phyloP scores from a whole-genome alignment of 2,888 invertebrate species.

The Callyntrura sp. region DNA sequence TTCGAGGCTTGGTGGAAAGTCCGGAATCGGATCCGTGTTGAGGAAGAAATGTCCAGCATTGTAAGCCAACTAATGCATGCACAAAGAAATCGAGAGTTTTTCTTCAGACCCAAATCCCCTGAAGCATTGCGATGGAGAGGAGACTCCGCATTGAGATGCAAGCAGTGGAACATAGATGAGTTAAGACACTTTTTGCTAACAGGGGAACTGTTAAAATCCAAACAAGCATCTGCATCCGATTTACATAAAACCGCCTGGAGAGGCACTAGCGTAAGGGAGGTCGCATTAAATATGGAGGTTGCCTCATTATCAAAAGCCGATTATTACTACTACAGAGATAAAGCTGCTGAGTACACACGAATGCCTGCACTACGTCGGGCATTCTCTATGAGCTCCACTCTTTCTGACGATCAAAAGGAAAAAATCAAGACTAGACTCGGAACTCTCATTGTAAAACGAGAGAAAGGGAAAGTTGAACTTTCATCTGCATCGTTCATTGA shows the following conservation, averaged over 20 bases:
- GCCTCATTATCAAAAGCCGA: constrained; percentile 85
- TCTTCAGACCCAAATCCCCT: constrained; percentile 92
- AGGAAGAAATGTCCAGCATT: constrained; percentile 92
- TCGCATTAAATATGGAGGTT: constrained; percentile 90
- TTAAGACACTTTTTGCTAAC: constrained; percentile 86
- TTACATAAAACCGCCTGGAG: constrained; percentile 93
- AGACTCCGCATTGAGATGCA: constrained; percentile 92
- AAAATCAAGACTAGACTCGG: constrained; percentile 82
- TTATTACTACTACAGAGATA: constrained; percentile 82
- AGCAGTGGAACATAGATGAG: constrained; percentile 95
- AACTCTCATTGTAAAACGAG: constrained; percentile 77
- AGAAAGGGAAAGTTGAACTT: constrained; percentile 58
- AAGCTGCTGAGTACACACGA: constrained; percentile 73
- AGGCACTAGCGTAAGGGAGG: constrained; percentile 92
- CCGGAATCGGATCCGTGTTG: constrained; percentile 92
- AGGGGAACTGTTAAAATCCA: constrained; percentile 72
- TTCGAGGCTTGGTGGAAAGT: constrained; percentile 95
- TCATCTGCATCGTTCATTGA: constrained; percentile 57
- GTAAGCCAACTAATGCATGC: constrained; percentile 91
- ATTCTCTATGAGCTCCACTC: constrained; percentile 83
- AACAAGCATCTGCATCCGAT: constrained; percentile 85
- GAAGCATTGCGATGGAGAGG: constrained; percentile 92
- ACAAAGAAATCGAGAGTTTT: constrained; percentile 93
- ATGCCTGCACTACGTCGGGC: constrained; percentile 83
- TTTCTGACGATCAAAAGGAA: constrained; percentile 82